phyloP scores from a whole-genome alignment of 2,113 vertebrate genomes.

The Anhinga rufa region DNA sequence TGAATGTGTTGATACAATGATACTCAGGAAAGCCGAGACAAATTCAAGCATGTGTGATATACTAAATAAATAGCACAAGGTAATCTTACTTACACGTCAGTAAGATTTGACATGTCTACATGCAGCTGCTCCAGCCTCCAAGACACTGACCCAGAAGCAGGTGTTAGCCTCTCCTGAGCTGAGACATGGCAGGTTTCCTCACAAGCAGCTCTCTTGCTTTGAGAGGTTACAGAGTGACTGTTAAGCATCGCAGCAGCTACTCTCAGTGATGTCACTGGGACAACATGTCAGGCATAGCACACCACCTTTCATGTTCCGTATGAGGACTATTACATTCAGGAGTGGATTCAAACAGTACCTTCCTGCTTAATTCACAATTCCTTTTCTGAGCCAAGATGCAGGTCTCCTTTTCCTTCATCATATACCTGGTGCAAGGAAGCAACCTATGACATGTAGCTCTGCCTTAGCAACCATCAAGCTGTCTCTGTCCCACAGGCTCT shows the following conservation, averaged over 20 bases:
- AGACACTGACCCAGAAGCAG: neutral
- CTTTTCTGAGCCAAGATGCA: neutral
- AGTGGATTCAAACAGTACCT: neutral
- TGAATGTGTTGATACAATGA: neutral
- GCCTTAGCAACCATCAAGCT: neutral
- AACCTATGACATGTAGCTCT: neutral
- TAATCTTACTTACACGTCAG: neutral
- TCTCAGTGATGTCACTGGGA: neutral
- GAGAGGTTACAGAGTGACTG: neutral
- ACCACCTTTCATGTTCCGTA: neutral
- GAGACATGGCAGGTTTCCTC: neutral
- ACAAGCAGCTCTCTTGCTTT: neutral
- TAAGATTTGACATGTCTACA: neutral
- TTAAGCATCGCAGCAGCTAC: neutral
- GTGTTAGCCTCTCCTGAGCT: neutral
- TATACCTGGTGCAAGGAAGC: neutral
- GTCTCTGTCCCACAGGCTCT: neutral
- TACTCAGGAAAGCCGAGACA: neutral
- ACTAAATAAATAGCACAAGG: neutral
- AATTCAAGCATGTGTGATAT: neutral
- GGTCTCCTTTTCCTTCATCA: neutral
- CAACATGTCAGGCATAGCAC: fast-evolving
- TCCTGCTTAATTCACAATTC: neutral
- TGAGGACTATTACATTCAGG: neutral
- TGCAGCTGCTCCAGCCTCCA: neutral